Conservation (phyloP, 2,888 invertebrate species). For the Drosophila paramelanica region DNA sequence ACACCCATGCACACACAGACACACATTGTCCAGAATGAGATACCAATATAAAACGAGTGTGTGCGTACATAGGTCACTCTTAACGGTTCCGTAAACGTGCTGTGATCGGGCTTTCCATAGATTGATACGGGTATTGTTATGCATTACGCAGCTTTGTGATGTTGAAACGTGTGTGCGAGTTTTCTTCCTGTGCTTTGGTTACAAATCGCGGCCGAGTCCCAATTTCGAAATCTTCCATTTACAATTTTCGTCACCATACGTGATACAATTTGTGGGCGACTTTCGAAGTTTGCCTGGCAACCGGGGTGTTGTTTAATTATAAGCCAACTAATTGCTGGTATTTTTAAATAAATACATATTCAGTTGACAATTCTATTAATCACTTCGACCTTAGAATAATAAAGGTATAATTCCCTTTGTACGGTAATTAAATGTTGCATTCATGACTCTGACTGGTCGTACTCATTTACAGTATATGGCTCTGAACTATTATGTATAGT, state of each 20-base stretch:
- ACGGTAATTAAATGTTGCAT: neutral
- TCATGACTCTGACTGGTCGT: neutral
- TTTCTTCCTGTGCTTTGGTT: slow-evolving; percentile 67
- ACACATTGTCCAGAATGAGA: slow-evolving; percentile 26
- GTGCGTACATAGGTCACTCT: slow-evolving; percentile 40
- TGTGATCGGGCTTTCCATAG: slow-evolving; percentile 46
- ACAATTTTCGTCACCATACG: slow-evolving; percentile 48
- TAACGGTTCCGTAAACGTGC: slow-evolving; percentile 71
- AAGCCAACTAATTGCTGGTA: neutral
- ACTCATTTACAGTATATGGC: neutral
- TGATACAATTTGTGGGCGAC: slow-evolving; percentile 42
- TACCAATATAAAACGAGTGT: slow-evolving; percentile 3
- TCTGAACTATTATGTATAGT: neutral
- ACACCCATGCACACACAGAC: neutral
- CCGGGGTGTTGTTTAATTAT: neutral
- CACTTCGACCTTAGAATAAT: neutral
- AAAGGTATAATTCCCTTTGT: neutral
- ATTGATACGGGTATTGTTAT: slow-evolving; percentile 57
- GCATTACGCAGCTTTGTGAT: slow-evolving; percentile 60
- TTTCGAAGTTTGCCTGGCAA: slow-evolving; percentile 20
- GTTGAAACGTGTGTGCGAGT: slow-evolving; percentile 58
- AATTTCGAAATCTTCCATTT: slow-evolving; percentile 49
- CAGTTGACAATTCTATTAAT: too few species aligned
- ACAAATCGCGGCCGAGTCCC: slow-evolving; percentile 72
- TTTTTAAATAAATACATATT: neutral